These are phyloP conservation scores for Lethocerus indicus DNA, from an alignment of 1,140 invertebrate genomes.

Conservation along the genomic window DNA sequence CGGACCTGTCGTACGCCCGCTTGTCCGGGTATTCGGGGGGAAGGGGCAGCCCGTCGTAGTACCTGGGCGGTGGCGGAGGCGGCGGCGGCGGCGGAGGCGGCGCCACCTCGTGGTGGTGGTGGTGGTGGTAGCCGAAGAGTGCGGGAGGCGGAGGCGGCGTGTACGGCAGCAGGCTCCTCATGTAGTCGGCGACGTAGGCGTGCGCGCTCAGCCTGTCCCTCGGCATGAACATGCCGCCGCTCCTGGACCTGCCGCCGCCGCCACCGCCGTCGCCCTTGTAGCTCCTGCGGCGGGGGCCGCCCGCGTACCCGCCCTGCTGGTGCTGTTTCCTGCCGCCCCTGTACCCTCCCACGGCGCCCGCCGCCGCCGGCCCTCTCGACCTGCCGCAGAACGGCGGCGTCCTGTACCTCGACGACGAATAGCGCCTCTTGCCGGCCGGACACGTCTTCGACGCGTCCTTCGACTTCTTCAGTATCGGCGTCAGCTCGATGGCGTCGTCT, in stretches of 20 bases:
- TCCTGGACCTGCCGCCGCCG: constrained; percentile 19
- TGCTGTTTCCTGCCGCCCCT: constrained; percentile 4
- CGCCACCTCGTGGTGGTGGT: too few relatives aligned
- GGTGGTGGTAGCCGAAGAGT: constrained; percentile 33
- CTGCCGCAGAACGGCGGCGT: too few relatives aligned
- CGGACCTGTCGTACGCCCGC: constrained; percentile 70
- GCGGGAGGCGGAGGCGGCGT: constrained; percentile 58
- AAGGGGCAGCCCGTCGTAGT: constrained; percentile 55
- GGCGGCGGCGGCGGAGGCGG: constrained; percentile 38
- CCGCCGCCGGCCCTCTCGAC: too few relatives aligned
- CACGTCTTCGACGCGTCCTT: constrained; percentile 39
- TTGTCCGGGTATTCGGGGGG: constrained; percentile 47
- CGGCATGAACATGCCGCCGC: constrained; percentile 24
- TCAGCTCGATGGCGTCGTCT: constrained; percentile 85
- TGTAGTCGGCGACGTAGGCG: constrained; percentile 58
- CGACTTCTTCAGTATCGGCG: constrained; percentile 71
- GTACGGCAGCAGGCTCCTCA: constrained; percentile 42
- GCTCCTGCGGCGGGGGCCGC: constrained; percentile 4
- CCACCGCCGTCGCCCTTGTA: neutral
- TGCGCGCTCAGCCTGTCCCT: constrained; percentile 45
- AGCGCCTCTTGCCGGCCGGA: too few relatives aligned
- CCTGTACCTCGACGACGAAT: too few relatives aligned
- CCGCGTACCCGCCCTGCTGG: too few relatives aligned
- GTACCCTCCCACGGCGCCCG: constrained; percentile 9
- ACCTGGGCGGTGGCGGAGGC: constrained; percentile 44